These are phyloP conservation scores for Meloe dianella DNA, from an alignment of 2,888 invertebrate genomes.

Conservation along the genomic window DNA sequence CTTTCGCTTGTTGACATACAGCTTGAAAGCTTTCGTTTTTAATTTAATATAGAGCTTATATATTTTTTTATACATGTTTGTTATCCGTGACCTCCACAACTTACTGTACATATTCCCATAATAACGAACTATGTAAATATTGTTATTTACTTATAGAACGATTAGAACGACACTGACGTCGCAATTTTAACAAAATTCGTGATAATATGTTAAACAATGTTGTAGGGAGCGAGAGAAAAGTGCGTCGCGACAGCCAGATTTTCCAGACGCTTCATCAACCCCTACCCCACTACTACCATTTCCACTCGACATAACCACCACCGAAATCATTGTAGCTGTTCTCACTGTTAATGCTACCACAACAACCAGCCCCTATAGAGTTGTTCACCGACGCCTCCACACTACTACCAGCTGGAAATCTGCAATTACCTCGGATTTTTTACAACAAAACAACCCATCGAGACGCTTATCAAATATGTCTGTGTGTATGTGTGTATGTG, in stretches of 20 bases:
- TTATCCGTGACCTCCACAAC: conserved; percentile 6
- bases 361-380: neutral
- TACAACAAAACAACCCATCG: conserved; percentile 15
- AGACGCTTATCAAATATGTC: conserved; percentile 23
- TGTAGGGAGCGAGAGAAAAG: neutral
- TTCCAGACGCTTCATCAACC: conserved; percentile 1
- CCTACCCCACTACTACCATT: neutral
- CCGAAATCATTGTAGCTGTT: neutral
- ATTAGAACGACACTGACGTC: neutral
- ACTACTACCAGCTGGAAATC: neutral
- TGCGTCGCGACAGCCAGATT: conserved; percentile 11
- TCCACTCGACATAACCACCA: neutral
- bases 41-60: neutral
- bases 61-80: neutral
- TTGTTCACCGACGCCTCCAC: conserved; percentile 13
- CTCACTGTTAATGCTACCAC: neutral
- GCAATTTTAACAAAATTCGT: neutral
- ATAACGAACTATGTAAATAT: neutral
- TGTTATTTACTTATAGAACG: conserved; percentile 4
- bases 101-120: neutral
- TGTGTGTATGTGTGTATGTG: neutral
- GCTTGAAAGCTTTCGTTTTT: neutral
- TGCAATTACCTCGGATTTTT: conserved; percentile 20
- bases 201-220: neutral
- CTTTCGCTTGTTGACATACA: neutral